Evolutionary conservation across 2,888 invertebrate species (phyloP), one percentile per base, ranked within the genome.

Genomic region (Liodrosophila aerea): DNA sequence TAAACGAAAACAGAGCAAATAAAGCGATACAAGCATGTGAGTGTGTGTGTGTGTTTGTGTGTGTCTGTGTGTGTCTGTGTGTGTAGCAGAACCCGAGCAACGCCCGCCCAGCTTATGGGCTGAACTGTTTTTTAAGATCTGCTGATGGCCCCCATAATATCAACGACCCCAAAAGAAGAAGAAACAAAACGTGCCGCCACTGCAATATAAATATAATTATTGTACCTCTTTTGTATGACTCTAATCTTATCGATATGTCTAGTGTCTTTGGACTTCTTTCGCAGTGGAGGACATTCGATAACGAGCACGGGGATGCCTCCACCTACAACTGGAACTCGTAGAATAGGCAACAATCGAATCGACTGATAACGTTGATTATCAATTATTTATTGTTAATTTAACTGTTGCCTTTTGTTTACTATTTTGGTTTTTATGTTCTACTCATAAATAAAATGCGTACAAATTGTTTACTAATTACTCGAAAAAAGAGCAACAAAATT

Each of bases 401-500:
- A 33, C 13, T 39, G 33, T 49, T 31, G 18, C 13, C 27, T 44
- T 44, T 64, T 65, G 43, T 44, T 53, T 51, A 46, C 39, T 36
- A 37, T 33, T 31, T 51, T 18, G 33, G 43, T 16, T 34, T 49
- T 11, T 37, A 13, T 30, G 15, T 18, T 63, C 13, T 29, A 13
- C 40, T 43, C 57, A 56, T 58, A 72, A 72, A 67, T 41, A 57
- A 51, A 76, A 60, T 64, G 64, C 69, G 64, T 70, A 67, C 70
- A 80, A 77, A 77, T 77, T 58, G 73, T 68, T 80, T 61, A 68
- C 65, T 78, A 80, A 77, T 82, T 73, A 76, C 64, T 16, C 57
- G 56, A 52, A 12, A 50, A 51, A 40, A 22, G 46, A 43, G 44
- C 31, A 54, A 60, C 46, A 56, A 56, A 11, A 63, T 49, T 12